Base-by-base conservation (phyloP, 2,797 vertebrate genomes). In the Pseudochromis fuscus region DNA sequence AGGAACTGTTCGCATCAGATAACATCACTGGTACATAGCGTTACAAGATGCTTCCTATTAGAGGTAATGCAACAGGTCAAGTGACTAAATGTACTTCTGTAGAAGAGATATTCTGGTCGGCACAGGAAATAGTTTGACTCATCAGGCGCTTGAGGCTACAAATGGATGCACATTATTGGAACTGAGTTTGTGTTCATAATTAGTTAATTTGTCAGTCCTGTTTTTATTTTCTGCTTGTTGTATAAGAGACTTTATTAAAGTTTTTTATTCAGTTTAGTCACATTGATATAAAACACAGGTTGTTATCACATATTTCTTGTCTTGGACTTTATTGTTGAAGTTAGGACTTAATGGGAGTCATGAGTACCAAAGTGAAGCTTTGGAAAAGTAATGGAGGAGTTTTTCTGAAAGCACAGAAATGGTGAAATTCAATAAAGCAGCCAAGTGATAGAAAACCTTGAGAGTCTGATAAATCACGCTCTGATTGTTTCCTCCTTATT, bases 381-480 rank as follows among this genome's bases (percentile, higher is more conserved):
- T 42, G 18, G 11, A 37, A 38, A 12, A 16, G 2, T 16, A 13
- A 13, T 15, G 11, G 30, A 30, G 8, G 30, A 11, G 9, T 37
- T 11, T 37, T 37, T 13, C 9, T 37, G 11, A 37, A 37, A 11
- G 33, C 10, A n/a, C 8, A 19, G 8, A 44, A 16, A 15, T 27
- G n/a, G 2, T 8, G 42, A n/a, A 44, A 23, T 48, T 53, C 3
- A 42, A 33, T 67, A 35, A 25, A 46, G 52, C 62, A 68, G 30
- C 62, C 42, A 40, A 30, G 5, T 53, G 48, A 52, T 60, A 49
- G 48, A 52, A 68, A 73, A 33, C 42, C 18, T 46, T 37, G 48
- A 5, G 1, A 23, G 11, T 2, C 28, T 19, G 64, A 35, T 27
- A 18, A 71, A 56, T 4, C 38, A 16, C 51, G n/a, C 10, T 35